These are phyloP conservation scores for Lasioglossum albipes DNA, from an alignment of 1,140 invertebrate species.

Conservation along the genomic window DNA sequence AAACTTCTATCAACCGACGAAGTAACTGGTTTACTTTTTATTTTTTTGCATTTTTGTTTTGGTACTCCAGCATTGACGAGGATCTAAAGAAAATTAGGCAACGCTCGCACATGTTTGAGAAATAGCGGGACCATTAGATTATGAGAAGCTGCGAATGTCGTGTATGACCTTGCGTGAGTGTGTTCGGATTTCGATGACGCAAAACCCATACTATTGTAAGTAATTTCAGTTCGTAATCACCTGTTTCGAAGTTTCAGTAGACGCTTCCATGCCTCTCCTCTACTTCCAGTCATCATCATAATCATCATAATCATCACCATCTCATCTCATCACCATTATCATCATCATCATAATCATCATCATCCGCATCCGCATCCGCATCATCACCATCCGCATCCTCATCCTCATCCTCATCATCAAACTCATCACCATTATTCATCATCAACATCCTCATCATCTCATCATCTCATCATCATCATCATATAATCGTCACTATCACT, in stretches of 20 bases:
- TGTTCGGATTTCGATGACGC: constrained; percentile 5
- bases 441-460: constrained; percentile 1
- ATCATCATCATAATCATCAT: constrained; percentile 22
- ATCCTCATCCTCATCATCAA: constrained; percentile 7
- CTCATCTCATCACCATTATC: constrained; percentile 27
- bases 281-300: constrained; percentile 53
- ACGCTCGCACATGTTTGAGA: not conserved
- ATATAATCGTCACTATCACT: constrained; percentile 16
- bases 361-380: constrained; percentile 13
- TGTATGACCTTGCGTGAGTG: not conserved
- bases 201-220: constrained; percentile 43
- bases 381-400: constrained; percentile 26
- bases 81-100: not conserved
- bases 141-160: constrained; percentile 16
- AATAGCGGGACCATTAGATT: not conserved
- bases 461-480: constrained; percentile 15
- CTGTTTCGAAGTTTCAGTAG: constrained; percentile 53
- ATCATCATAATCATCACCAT: constrained; percentile 35
- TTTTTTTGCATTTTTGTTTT: not conserved
- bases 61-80: not conserved
- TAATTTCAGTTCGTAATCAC: constrained; percentile 60
- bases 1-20: not conserved
- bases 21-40: not conserved
- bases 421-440: not conserved
- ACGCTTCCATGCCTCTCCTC: constrained; percentile 48